Evolutionary conservation across 2,888 invertebrate genomes (phyloP).

Genomic region (Drosophila nigritarsus): DNA sequence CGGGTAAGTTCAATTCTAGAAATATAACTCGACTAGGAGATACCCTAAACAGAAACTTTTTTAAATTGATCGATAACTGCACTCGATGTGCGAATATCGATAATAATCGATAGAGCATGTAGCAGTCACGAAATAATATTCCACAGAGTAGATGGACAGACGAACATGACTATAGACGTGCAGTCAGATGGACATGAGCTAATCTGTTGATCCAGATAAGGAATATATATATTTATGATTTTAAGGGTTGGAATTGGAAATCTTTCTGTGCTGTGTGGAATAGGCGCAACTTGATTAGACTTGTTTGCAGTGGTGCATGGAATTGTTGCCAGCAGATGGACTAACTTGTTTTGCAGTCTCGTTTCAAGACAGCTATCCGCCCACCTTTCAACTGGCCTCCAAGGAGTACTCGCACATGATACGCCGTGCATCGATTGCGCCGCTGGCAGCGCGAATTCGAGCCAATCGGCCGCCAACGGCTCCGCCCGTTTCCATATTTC

Average conservation of each 20-base stretch:
- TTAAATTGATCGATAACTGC: neutral
- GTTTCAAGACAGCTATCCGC: conserved; percentile 85
- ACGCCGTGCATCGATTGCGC: conserved; percentile 84
- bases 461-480: conserved; percentile 85
- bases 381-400: conserved; percentile 80
- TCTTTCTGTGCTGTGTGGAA: neutral
- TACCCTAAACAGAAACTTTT: neutral
- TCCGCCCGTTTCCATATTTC: conserved; percentile 83
- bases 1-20: conserved; percentile 73
- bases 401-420: conserved; percentile 84
- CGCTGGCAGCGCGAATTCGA: conserved; percentile 83
- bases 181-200: neutral
- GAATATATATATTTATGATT: neutral
- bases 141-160: neutral
- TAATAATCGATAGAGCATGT: neutral
- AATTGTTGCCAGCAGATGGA: neutral
- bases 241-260: neutral
- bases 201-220: neutral
- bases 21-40: neutral
- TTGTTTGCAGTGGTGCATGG: too few relatives aligned
- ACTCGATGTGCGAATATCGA: neutral
- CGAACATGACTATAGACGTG: neutral
- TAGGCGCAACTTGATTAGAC: too few relatives aligned
- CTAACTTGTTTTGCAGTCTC: conserved; percentile 80
- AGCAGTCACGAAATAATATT: neutral